Base-by-base conservation (phyloP, 2,113 vertebrate genomes). In the Aspiorhynchus laticeps region DNA sequence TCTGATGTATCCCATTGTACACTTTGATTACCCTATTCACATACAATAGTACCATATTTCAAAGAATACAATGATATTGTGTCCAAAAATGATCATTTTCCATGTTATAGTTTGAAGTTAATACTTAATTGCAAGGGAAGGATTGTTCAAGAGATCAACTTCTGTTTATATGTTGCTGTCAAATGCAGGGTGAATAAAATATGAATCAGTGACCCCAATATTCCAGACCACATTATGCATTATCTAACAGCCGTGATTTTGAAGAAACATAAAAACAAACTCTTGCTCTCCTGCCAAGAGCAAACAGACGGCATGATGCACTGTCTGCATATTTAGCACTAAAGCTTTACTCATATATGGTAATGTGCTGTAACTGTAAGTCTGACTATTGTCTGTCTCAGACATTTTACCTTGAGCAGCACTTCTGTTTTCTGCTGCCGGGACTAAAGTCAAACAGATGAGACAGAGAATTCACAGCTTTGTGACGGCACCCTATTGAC, bases 371-470 rank as follows among this genome's bases (percentile, higher is more conserved):
- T 41, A 59, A 59, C 56, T 59, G 56, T 38, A 38, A 80, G 53
- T 14, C 53, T 61, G 38, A 81, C 59, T 46, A 24, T 46, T 75
- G 73, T 75, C 73, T 46, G 11, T 75, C 11, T 46, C 73, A 75
- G 41, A n/a, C 41, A n/a, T 75, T 51, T 53, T 85, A 80, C 56
- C 73, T 56, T 59, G 8, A 59, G 63, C 41, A 5, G 80, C 59
- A 65, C 38, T 86, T 79, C 51, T 46, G 83, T 26, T 85, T 85
- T 82, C 71, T 71, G 69, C 56, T 82, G 33, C 41, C 24, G 56
- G 38, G 69, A 77, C 48, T 71, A 74, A 76, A 81, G 83, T 59
- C 19, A 80, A 89, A 89, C 69, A 85, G 74, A 84, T 12, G 14
- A 17, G 56, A 84, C 79, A 63, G 41, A 61, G 83, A 83, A 77